Base-by-base conservation (phyloP, 1,140 invertebrate genomes). In the Acarapis woodi region DNA sequence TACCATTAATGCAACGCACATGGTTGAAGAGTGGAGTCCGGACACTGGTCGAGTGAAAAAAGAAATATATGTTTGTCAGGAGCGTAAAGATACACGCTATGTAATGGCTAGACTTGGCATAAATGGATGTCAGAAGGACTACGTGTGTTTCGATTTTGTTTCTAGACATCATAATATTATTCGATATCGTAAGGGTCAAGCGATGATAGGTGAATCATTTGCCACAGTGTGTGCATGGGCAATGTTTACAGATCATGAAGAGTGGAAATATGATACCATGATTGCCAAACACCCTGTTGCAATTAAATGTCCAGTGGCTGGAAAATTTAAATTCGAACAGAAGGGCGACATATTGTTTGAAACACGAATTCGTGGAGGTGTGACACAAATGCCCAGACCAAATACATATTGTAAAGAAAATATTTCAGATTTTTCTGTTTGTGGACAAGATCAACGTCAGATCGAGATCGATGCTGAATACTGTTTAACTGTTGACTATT, bases 91-190 rank as follows among this genome's bases (percentile, higher is more conserved):
- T 46, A 70, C 69, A 20, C 62, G 83, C 43, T 71, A 79, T 26
- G 82, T 96, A 69, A 87, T 94, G 78, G 79, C 85, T 6, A 62
- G 82, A 42, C 64, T 93, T 5, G 87, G 82, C 4, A 80, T 93
- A 1, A 85, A 93, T 59, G 85, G 82, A 60, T 96, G 76, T 58
- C 85, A 94, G 60, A 85, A 88, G 49, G 87, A 94, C 66, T 94
- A 78, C 50, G 69, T 93, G 6, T 94, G 88, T 50, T 90, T 88
- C 49, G 82, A 94, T 52, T 88, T 96, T 54, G 68, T 93, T 9
- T 76, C 80, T 0, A 65, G 78, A 42, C 85, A 94, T 62, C 83
- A 93, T 48, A 93, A 90, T 53, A 66, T 96, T 44, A 90, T 94
- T 41, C 64, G 78, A 47, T 94, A 78, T 54, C 66, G 87, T 44